These are phyloP conservation scores for Conopomorpha cramerella DNA, from an alignment of 1,140 invertebrate genomes.

Conservation along the genomic window DNA sequence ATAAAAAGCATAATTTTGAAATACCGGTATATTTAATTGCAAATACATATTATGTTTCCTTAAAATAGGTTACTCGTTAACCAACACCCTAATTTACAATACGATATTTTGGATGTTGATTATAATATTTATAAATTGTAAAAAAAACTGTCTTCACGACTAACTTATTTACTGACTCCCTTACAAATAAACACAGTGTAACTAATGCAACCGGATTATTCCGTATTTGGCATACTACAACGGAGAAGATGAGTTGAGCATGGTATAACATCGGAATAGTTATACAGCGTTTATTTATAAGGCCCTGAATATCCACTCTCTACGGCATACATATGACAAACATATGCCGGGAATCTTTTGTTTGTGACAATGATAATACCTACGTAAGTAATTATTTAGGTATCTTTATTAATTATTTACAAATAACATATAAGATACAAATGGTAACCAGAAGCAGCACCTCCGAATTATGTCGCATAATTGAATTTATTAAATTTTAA, in stretches of 20 bases:
- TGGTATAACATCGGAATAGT: slow-evolving; percentile 1
- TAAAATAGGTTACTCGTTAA: slow-evolving; percentile 47
- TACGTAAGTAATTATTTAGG: too few relatives aligned
- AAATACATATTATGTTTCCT: slow-evolving; percentile 39
- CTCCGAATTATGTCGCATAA: too few relatives aligned
- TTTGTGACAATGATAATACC: too few relatives aligned
- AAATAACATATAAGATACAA: too few relatives aligned
- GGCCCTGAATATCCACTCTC: too few relatives aligned
- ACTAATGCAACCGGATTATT: neutral
- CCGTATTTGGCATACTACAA: too few relatives aligned
- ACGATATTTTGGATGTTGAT: slow-evolving; percentile 35
- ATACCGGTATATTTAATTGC: slow-evolving; percentile 46
- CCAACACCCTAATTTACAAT: slow-evolving; percentile 41
- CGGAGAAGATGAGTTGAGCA: slow-evolving; percentile 2
- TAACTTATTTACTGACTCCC: neutral
- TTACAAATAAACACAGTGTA: neutral
- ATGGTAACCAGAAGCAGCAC: too few relatives aligned
- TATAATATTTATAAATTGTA: slow-evolving; percentile 5
- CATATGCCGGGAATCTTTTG: too few relatives aligned
- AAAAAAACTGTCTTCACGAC: neutral
- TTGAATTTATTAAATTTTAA: too few relatives aligned
- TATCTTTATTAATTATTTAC: too few relatives aligned
- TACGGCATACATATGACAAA: too few relatives aligned
- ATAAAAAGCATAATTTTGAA: slow-evolving; percentile 10
- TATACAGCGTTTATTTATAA: slow-evolving; percentile 8